phyloP scores from a whole-genome alignment of 2,113 vertebrate genomes.

The Pituophis catenifer region DNA sequence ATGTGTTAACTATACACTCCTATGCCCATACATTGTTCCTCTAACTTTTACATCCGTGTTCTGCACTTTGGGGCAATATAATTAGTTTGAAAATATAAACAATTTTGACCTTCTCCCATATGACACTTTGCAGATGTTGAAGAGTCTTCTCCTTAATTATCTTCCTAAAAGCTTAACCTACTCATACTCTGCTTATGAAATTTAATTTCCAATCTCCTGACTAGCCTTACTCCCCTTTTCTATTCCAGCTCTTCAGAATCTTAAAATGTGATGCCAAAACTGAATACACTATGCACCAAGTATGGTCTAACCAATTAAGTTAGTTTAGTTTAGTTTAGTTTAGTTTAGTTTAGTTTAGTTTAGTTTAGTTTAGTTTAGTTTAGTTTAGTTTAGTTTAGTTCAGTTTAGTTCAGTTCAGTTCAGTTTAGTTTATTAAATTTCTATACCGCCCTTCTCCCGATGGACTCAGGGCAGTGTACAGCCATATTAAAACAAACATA shows the following conservation, averaged over 20 bases:
- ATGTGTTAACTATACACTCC: neutral
- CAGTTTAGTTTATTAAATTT: too few species aligned
- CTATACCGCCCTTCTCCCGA: too few species aligned
- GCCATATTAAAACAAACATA: too few species aligned
- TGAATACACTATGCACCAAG: neutral
- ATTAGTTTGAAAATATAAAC: neutral
- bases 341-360: too few species aligned
- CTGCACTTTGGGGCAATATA: neutral
- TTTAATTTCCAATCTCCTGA: neutral
- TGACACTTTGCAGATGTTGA: neutral
- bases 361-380: too few species aligned
- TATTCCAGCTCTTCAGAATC: neutral
- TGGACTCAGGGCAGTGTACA: too few species aligned
- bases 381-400: too few species aligned
- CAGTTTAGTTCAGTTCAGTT: too few species aligned
- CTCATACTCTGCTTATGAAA: neutral
- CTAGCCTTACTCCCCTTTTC: neutral
- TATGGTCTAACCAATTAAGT: neutral
- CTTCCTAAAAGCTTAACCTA: neutral
- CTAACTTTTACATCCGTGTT: neutral
- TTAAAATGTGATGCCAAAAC: neutral
- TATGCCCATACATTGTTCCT: neutral
- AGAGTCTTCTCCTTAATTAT: neutral
- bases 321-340: too few species aligned
- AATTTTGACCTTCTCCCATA: neutral